phyloP scores from a whole-genome alignment of 2,797 vertebrate species.

The Xyrichtys novacula region DNA sequence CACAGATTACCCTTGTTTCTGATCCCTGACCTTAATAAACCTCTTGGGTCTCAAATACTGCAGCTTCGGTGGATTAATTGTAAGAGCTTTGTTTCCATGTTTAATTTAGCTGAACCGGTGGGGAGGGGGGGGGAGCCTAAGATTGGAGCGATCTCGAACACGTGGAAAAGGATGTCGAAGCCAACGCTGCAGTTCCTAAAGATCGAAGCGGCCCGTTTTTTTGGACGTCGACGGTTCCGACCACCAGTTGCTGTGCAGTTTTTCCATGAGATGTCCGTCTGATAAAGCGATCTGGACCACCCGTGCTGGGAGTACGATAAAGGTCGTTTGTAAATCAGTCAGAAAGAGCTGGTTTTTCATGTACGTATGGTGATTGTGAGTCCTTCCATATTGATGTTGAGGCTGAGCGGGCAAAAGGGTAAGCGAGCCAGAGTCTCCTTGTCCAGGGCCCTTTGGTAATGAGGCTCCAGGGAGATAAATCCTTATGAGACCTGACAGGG shows the following conservation, averaged over 20 bases:
- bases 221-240: neutral
- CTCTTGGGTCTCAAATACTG: constrained; percentile 39
- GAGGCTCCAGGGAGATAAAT: constrained; percentile 80
- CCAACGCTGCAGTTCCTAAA: neutral
- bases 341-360: constrained; percentile 25
- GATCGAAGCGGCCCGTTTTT: neutral
- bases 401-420: no score
- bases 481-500: constrained; percentile 82
- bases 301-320: neutral
- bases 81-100: constrained; percentile 44
- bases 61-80: constrained; percentile 60
- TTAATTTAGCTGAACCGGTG: constrained; percentile 28
- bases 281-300: neutral
- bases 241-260: neutral
- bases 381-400: constrained; percentile 22
- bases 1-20: constrained; percentile 44
- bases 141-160: constrained; percentile 1
- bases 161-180: constrained; percentile 1
- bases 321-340: constrained; percentile 13
- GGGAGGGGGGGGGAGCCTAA: neutral
- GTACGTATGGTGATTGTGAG: constrained; percentile 23
- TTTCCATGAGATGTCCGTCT: neutral
- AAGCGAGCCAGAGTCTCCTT: constrained; percentile 59
- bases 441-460: constrained; percentile 70
- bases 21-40: constrained; percentile 55